Conservation (phyloP, 2,113 vertebrate genomes). For the Datnioides undecimradiatus region DNA sequence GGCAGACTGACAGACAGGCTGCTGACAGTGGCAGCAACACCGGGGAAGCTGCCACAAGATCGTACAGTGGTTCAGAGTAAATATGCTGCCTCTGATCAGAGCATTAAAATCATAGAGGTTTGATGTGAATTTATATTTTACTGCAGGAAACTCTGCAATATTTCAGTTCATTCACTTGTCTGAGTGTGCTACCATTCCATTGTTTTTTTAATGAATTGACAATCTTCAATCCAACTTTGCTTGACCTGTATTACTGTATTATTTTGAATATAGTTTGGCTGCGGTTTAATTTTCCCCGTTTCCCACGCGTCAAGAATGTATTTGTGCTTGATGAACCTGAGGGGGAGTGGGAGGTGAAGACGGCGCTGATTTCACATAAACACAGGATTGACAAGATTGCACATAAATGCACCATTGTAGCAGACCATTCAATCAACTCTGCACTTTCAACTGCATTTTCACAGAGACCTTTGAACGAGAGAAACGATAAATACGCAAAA, state of each 20-base stretch:
- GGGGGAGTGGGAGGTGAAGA: background rate
- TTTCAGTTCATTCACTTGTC: background rate
- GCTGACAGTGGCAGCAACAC: constrained; percentile 54
- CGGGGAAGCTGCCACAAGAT: constrained; percentile 4
- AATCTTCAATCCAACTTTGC: background rate
- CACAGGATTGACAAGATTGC: constrained; percentile 1
- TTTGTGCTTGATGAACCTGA: background rate
- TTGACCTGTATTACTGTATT: background rate
- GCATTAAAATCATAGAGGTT: background rate
- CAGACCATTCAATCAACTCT: background rate
- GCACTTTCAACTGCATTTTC: background rate
- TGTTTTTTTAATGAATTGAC: background rate
- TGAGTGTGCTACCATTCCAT: background rate
- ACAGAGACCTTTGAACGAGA: background rate
- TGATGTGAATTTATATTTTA: background rate
- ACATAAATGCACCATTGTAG: background rate
- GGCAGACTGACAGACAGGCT: constrained; percentile 80
- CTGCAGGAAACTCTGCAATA: background rate
- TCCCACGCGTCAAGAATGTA: background rate
- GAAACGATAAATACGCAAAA: background rate
- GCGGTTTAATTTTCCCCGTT: background rate
- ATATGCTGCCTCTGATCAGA: background rate
- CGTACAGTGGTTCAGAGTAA: background rate
- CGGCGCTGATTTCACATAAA: background rate
- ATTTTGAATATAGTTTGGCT: background rate